A percentile compares a stretch with the other conserved stretches of the same genome.
These are phyloP conservation scores for Leiothrix lutea DNA, from an alignment of 2,113 vertebrate species.

Conservation along the genomic window DNA sequence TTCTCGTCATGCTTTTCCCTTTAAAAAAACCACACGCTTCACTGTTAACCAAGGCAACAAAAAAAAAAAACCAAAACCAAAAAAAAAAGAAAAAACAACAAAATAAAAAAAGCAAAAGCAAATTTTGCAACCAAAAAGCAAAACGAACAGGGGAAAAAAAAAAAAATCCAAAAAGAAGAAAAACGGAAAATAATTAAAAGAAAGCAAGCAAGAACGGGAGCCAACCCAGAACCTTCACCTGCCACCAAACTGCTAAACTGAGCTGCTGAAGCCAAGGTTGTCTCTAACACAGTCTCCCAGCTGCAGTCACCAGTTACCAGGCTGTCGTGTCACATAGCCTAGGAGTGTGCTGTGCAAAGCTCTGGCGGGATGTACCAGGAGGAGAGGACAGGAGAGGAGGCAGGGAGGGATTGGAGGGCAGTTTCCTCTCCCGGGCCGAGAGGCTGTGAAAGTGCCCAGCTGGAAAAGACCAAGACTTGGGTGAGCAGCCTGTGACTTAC, in stretches of 20 bases:
- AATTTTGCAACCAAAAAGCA: conserved; percentile 26
- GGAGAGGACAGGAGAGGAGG: not conserved
- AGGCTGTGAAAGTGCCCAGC: not conserved
- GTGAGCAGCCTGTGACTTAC: conserved; percentile 75
- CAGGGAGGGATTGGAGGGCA: not conserved
- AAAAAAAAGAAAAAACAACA: not conserved
- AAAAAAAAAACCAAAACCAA: not conserved
- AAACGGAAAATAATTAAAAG: conserved; percentile 16
- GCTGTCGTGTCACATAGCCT: conserved; percentile 15
- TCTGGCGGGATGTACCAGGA: not conserved
- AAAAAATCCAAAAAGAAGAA: not conserved
- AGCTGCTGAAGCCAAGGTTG: conserved; percentile 58
- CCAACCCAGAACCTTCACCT: conserved; percentile 42
- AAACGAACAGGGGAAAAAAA: not conserved
- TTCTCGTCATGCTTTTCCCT: conserved; percentile 92
- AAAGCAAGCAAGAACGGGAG: conserved; percentile 38
- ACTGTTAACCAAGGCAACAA: conserved; percentile 72
- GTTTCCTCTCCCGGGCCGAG: not conserved
- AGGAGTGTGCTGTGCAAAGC: conserved; percentile 50
- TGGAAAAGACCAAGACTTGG: not conserved
- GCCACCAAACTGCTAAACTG: conserved; percentile 60
- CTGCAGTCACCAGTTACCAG: conserved; percentile 12
- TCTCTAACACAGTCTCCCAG: conserved; percentile 24
- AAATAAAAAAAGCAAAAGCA: not conserved
- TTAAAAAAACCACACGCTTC: conserved; percentile 81